Evolutionary conservation across 2,888 invertebrate genomes (phyloP), one percentile per base, ranked within the genome.

Genomic region (Acleris laterana): DNA sequence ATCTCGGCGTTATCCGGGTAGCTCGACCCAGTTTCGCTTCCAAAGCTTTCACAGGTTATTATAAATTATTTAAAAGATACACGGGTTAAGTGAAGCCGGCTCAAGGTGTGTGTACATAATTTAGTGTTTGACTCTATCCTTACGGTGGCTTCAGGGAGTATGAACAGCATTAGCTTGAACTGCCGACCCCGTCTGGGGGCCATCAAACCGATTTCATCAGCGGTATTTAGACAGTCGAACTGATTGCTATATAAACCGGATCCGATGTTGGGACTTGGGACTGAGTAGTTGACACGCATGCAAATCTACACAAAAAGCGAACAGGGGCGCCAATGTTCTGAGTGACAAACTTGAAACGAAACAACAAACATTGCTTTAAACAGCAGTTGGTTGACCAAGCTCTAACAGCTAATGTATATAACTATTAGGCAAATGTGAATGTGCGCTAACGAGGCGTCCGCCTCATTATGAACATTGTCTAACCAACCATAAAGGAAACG

Each of bases 21-120:
- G 67, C 66, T n/a, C 64, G 68, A 64, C 61, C 61, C 61, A 68
- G 46, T 57, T 68, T 20, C 70, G 66, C 68, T 67, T 48, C 28
- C 59, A 69, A 59, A 60, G 72, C 68, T 69, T 50, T 28, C 51
- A 42, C 50, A 46, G 49, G 46, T 51, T 44, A 57, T 42, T 55
- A 49, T 53, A 50, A 28, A 62, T 51, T 57, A 68, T 58, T 59
- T 46, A 66, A 57, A 57, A 52, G 22, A 51, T 66, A 56, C 56
- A 50, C 19, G 60, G 56, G 56, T 61, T 66, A 66, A 55, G 38
- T 51, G 56, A 46, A 51, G 61, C 32, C 60, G 56, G 50, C 52
- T 44, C 44, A 11, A 25, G 19, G 50, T 32, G 13, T 64, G 50
- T 32, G 13, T 64, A 42, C 53, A 65, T 65, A 61, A 66, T 61